These are phyloP conservation scores for Phyllostomus hastatus DNA, from an alignment of 2,113 vertebrate genomes.

Conservation along the genomic window DNA sequence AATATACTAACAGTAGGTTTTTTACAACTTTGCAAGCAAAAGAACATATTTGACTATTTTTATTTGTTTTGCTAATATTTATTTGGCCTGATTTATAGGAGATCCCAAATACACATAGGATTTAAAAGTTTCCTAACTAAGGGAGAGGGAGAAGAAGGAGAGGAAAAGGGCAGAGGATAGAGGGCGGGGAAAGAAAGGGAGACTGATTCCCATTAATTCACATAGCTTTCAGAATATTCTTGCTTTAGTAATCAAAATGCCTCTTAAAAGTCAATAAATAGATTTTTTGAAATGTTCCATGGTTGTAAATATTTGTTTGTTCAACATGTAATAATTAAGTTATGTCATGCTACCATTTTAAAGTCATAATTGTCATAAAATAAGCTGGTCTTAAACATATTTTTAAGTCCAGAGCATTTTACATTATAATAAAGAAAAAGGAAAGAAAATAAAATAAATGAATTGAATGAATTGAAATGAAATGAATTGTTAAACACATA, in stretches of 20 bases:
- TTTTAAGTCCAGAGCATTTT: neutral
- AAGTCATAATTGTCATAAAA: slow-evolving; percentile 25
- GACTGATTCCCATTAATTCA: neutral
- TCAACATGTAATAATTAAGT: slow-evolving; percentile 8
- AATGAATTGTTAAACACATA: neutral
- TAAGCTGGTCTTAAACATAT: neutral
- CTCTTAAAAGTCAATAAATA: slow-evolving; percentile 12
- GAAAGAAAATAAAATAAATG: neutral
- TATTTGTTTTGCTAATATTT: neutral
- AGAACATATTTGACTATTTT: neutral
- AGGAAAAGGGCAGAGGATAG: neutral
- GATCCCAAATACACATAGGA: neutral
- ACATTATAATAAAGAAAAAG: neutral
- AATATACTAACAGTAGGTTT: neutral
- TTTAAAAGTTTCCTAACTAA: neutral
- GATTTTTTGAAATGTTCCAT: neutral
- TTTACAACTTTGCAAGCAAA: neutral
- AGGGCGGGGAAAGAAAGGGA: neutral
- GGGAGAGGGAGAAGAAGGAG: no score
- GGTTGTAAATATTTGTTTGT: neutral
- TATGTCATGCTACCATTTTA: neutral
- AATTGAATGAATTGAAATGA: no score
- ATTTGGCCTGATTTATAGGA: neutral
- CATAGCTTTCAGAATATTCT: neutral
- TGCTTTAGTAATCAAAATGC: slow-evolving; percentile 1